A percentile compares a stretch with the other conserved stretches of the same genome.
These are phyloP conservation scores for Hassar affinis DNA, from an alignment of 2,113 vertebrate genomes.

Conservation along the genomic window DNA sequence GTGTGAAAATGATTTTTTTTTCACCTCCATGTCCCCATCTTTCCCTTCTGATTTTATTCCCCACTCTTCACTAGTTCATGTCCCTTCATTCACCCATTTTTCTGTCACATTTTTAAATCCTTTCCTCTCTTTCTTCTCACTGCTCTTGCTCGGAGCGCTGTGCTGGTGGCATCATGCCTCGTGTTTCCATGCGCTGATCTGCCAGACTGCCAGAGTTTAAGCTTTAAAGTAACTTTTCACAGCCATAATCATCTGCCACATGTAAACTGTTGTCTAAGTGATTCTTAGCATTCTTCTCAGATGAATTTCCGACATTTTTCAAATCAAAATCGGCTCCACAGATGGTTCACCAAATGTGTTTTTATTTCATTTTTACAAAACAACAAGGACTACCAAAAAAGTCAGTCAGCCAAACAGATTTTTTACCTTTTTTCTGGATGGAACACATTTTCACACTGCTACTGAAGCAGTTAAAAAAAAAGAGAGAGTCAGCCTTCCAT, in stretches of 20 bases:
- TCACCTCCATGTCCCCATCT: not conserved
- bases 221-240: conserved; percentile 46
- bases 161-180: conserved; percentile 57
- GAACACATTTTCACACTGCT: conserved; percentile 63
- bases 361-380: conserved; percentile 79
- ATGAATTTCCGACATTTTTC: not conserved
- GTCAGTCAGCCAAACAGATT: conserved; percentile 68
- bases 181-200: conserved; percentile 52
- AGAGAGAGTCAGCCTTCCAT: conserved; percentile 65
- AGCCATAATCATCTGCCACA: not conserved
- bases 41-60: not conserved
- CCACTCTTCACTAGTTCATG: conserved; percentile 5
- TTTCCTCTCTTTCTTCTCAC: conserved; percentile 10
- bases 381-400: conserved; percentile 78
- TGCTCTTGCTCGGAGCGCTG: conserved; percentile 8
- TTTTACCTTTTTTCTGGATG: conserved; percentile 45
- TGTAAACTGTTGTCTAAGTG: not conserved
- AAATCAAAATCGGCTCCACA: not conserved
- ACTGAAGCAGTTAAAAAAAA: conserved; percentile 57
- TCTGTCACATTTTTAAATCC: conserved; percentile 22
- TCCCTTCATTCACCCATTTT: conserved; percentile 5
- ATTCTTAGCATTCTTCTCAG: not conserved
- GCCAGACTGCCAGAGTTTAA: conserved; percentile 50
- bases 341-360: conserved; percentile 72
- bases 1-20: not conserved